Conservation (phyloP, 2,888 invertebrate genomes). For the Malthinus flaveolus region DNA sequence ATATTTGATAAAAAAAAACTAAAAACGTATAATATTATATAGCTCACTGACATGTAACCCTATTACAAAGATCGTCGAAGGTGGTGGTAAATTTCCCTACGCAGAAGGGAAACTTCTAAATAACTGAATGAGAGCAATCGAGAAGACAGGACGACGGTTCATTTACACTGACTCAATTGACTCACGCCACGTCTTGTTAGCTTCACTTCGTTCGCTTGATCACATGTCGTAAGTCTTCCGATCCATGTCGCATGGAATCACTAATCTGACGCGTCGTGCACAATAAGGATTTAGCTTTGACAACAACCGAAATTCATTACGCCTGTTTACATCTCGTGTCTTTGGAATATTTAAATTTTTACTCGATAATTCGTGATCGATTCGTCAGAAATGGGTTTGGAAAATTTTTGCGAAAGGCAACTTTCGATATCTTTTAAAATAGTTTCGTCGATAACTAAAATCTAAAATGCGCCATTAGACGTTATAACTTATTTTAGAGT, state of each 20-base stretch:
- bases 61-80: constrained; percentile 33
- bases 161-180: constrained; percentile 52
- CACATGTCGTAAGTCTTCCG: constrained; percentile 49
- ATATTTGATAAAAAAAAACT: not conserved
- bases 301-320: constrained; percentile 36
- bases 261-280: constrained; percentile 38
- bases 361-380: too few relatives aligned
- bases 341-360: not conserved
- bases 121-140: constrained; percentile 45
- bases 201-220: constrained; percentile 47
- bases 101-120: constrained; percentile 33
- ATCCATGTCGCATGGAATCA: constrained; percentile 40
- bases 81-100: constrained; percentile 34
- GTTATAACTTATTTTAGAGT: constrained; percentile 10
- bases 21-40: constrained; percentile 1
- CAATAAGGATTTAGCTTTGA: constrained; percentile 36
- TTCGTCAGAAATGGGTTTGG: too few relatives aligned
- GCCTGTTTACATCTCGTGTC: constrained; percentile 24
- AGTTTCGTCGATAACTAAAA: not conserved
- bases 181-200: constrained; percentile 52
- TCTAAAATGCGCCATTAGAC: too few relatives aligned
- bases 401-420: too few relatives aligned
- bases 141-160: constrained; percentile 48
- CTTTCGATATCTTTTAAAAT: not conserved
- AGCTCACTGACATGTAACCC: constrained; percentile 21